Evolutionary conservation across 1,140 invertebrate genomes (phyloP).

Genomic region (Ostrea edulis): DNA sequence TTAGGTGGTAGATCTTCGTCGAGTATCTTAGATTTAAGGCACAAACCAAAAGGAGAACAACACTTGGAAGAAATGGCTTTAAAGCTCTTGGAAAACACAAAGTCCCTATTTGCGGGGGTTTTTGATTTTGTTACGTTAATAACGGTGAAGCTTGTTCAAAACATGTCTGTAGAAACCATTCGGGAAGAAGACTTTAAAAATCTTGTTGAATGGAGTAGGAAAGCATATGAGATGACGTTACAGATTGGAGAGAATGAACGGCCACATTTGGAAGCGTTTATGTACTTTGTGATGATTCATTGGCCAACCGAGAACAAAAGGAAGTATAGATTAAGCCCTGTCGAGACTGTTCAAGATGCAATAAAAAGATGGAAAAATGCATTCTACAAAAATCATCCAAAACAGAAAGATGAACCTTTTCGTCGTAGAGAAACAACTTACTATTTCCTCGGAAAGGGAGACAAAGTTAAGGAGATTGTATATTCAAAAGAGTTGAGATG

Average conservation of each 20-base stretch:
- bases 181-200: conserved; percentile 2
- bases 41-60: not conserved
- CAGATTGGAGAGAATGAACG: not conserved
- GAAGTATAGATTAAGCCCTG: conserved; percentile 42
- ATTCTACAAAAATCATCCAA: conserved; percentile 45
- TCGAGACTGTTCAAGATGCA: conserved; percentile 42
- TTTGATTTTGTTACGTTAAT: conserved; percentile 50
- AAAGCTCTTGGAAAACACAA: conserved; percentile 41
- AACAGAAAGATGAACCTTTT: conserved; percentile 45
- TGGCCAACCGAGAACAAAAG: conserved; percentile 59
- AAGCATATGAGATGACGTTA: conserved; percentile 13
- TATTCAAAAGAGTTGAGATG: conserved; percentile 51
- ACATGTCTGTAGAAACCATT: not conserved
- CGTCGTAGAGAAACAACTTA: conserved; percentile 56
- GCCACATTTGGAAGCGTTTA: conserved; percentile 59
- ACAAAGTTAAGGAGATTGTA: conserved; percentile 43
- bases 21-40: conserved; percentile 50
- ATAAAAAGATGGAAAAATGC: conserved; percentile 47
- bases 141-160: conserved; percentile 44
- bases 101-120: conserved; percentile 16
- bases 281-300: conserved; percentile 61
- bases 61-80: not conserved
- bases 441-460: conserved; percentile 58
- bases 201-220: conserved; percentile 48
- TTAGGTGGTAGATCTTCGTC: conserved; percentile 54